Evolutionary conservation across 2,113 vertebrate genomes (phyloP).

Genomic region (Nicator chloris): DNA sequence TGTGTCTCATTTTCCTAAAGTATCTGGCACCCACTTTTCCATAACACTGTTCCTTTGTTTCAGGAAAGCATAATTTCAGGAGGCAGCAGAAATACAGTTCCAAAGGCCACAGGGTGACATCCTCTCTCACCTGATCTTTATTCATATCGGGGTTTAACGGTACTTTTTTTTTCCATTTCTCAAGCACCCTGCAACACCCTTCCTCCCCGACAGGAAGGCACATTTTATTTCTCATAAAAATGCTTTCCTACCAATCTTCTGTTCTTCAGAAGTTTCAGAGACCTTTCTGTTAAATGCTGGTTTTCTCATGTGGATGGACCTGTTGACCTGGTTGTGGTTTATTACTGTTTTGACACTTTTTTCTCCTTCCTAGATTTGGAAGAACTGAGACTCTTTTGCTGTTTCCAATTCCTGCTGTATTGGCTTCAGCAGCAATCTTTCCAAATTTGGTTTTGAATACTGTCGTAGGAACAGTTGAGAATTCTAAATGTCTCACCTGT

Average conservation of each 20-base stretch:
- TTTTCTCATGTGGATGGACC: conserved; percentile 56
- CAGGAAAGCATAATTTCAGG: conserved; percentile 73
- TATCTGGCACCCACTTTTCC: conserved; percentile 78
- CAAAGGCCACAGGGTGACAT: conserved; percentile 77
- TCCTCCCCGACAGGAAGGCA: conserved; percentile 80
- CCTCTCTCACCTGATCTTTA: conserved; percentile 80
- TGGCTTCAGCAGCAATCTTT: conserved; percentile 60
- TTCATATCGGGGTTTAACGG: conserved; percentile 75
- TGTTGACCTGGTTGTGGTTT: conserved; percentile 64
- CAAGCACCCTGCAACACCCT: conserved; percentile 76
- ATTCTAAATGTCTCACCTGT: conserved; percentile 20
- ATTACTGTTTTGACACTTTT: conserved; percentile 61
- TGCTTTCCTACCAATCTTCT: conserved; percentile 65
- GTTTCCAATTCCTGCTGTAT: conserved; percentile 54
- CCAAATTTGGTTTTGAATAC: conserved; percentile 48
- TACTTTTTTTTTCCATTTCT: conserved; percentile 70
- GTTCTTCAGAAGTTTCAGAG: conserved; percentile 72
- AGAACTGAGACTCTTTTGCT: conserved; percentile 49
- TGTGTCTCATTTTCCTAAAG: conserved; percentile 78
- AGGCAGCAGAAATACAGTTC: conserved; percentile 75
- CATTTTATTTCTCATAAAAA: conserved; percentile 77
- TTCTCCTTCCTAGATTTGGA: conserved; percentile 62
- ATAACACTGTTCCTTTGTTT: conserved; percentile 78
- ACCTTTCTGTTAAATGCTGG: conserved; percentile 61
- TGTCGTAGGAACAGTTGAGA: conserved; percentile 30